phyloP scores from a whole-genome alignment of 2,888 invertebrate species.

The Aquatica leii region DNA sequence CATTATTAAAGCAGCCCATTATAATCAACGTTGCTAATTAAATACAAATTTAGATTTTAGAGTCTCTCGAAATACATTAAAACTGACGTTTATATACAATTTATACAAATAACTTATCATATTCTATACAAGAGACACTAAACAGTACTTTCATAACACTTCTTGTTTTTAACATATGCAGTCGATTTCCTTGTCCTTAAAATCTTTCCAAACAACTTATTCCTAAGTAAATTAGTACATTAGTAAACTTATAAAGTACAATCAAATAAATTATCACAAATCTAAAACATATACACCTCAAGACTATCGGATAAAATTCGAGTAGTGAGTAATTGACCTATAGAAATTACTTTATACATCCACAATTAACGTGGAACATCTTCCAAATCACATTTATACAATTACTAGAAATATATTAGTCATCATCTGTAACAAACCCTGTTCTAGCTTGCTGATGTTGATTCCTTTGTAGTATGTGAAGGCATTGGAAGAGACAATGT shows the following conservation, averaged over 20 bases:
- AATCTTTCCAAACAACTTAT: background rate
- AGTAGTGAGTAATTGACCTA: no score
- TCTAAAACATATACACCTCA: background rate
- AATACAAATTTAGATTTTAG: no score
- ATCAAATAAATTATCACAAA: background rate
- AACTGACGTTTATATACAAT: slow-evolving; percentile 10
- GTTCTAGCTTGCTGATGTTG: slow-evolving; percentile 64
- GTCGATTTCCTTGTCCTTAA: slow-evolving; percentile 2
- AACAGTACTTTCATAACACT: background rate
- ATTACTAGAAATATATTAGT: slow-evolving; percentile 48
- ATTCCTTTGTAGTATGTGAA: slow-evolving; percentile 82
- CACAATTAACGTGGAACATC: slow-evolving; percentile 22
- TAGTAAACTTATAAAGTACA: slow-evolving; percentile 1
- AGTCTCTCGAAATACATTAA: no score
- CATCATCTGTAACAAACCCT: slow-evolving; percentile 60
- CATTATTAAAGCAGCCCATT: no score
- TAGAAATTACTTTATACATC: slow-evolving; percentile 16
- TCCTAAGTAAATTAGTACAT: slow-evolving; percentile 7
- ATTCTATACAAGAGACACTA: background rate
- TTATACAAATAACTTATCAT: slow-evolving; percentile 3
- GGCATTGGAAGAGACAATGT: slow-evolving; percentile 86
- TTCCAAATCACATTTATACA: slow-evolving; percentile 30
- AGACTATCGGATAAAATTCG: background rate
- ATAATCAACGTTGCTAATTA: no score
- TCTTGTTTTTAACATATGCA: background rate